These are phyloP conservation scores for Tauraco hartlaubi DNA, from an alignment of 2,797 vertebrate genomes.

Conservation along the genomic window DNA sequence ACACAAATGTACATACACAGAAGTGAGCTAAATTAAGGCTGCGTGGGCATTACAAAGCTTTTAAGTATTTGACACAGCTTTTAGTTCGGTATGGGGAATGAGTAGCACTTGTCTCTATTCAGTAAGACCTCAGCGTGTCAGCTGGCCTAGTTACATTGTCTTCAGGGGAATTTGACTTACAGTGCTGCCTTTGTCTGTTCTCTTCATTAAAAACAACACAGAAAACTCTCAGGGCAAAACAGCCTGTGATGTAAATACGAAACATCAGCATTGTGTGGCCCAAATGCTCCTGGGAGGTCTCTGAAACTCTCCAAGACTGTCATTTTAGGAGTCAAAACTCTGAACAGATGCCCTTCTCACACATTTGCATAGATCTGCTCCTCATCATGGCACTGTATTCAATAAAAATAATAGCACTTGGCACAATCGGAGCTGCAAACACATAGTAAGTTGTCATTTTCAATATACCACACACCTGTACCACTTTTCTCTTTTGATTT, in stretches of 20 bases:
- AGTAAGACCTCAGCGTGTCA: neutral
- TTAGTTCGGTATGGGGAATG: neutral
- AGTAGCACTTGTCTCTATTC: neutral
- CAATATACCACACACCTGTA: neutral
- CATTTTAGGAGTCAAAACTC: neutral
- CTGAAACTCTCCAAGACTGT: neutral
- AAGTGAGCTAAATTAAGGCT: neutral
- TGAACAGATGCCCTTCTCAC: neutral
- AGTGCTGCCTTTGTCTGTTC: conserved; percentile 44
- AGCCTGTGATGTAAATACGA: neutral
- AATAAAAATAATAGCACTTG: neutral
- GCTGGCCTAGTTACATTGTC: conserved; percentile 53
- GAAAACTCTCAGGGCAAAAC: neutral
- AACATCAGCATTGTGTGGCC: conserved; percentile 7
- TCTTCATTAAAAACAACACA: conserved; percentile 26
- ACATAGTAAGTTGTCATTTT: neutral
- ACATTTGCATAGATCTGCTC: neutral
- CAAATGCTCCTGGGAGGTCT: neutral
- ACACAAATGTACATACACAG: neutral
- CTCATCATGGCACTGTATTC: neutral
- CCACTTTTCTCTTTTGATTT: neutral
- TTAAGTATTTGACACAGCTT: neutral
- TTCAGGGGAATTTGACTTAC: conserved; percentile 42
- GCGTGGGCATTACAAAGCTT: neutral
- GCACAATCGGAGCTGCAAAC: neutral